Evolutionary conservation across 2,113 vertebrate species (phyloP), one percentile per base, ranked within the genome.

Genomic region (Rousettus leschenaultii): DNA sequence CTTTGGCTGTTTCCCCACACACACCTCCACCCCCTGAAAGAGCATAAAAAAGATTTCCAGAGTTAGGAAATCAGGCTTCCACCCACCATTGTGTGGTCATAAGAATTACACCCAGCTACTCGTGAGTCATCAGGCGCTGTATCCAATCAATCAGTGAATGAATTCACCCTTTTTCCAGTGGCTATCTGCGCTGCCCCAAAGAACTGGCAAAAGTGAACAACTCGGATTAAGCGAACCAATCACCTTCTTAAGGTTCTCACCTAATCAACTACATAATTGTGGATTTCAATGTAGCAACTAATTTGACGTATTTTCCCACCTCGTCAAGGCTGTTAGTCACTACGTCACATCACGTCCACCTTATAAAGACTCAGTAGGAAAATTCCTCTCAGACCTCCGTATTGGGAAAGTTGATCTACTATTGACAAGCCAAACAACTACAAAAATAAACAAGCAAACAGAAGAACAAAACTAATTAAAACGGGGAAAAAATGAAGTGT

Each of bases 81-180:
- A 53, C 68, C 33, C 86, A 86, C 89, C 61, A 91, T 78, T 95
- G 73, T 86, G 73, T 89, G 57, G 48, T 93, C 78, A 16, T 80
- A 77, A 91, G 78, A 92, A 93, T 79, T 18, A 74, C 24, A 89
- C 86, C 92, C 83, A 95, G 45, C 68, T 26, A 22, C 68, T 83
- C 48, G 22, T 93, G 95, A 97, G 63, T 95, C 94, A 95, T 40
- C 24, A n/a, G 78, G 71, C 30, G n/a, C 95, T 88, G 89, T 86
- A 95, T 74, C 95, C 94, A 48, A n/a, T 59, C 63, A 71, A n/a
- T 59, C 63, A 71, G 59, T n/a, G 48, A 68, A 40, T 61, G 35
- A 92, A 96, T 71, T 78, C 83, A 53, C 83, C 86, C 35, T 91
- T 78, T 85, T 92, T 59, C 95, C 92, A 92, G 70, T 45, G 68